Percentiles rank a stretch among this genome's conserved stretches.
Evolutionary conservation across 2,797 vertebrate genomes (phyloP).

Genomic region (Falco peregrinus): DNA sequence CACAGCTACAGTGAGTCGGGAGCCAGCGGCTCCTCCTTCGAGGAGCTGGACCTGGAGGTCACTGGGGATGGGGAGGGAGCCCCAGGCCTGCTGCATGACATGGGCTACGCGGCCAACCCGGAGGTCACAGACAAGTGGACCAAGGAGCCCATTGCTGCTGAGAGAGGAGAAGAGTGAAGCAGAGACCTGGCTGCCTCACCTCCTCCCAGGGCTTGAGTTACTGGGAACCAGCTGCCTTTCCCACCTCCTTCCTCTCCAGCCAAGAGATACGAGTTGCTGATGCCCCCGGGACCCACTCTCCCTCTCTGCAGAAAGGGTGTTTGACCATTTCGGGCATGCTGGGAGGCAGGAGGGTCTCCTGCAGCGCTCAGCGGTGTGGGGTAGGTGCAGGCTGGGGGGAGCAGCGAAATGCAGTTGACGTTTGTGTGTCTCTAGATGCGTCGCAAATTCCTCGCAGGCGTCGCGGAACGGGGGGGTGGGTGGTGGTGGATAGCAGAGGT

Average conservation of each 20-base stretch:
- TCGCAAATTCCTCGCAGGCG: neutral
- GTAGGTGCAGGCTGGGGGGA: neutral
- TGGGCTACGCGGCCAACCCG: conserved; percentile 34
- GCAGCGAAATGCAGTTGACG: neutral
- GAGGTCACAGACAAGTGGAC: conserved; percentile 72
- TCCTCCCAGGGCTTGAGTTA: neutral
- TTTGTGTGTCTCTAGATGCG: neutral
- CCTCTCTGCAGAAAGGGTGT: conserved; percentile 47
- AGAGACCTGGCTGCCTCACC: neutral
- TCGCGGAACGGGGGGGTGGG: neutral
- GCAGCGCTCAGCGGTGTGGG: neutral
- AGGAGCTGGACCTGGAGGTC: conserved; percentile 85
- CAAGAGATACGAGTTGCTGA: conserved; percentile 25
- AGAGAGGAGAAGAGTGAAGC: conserved; percentile 78
- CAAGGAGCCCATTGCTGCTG: conserved; percentile 74
- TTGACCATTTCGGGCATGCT: neutral
- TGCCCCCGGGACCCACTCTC: neutral
- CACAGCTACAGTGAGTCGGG: conserved; percentile 84
- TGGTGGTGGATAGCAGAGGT: neutral
- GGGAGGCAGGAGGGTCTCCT: neutral
- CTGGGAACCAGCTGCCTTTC: conserved; percentile 25
- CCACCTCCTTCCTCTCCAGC: conserved; percentile 50
- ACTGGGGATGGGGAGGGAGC: conserved; percentile 62
- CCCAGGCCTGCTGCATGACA: neutral
- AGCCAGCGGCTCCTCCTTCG: conserved; percentile 81